Conservation (phyloP, 2,113 vertebrate species). For the Prochilodus magdalenae region DNA sequence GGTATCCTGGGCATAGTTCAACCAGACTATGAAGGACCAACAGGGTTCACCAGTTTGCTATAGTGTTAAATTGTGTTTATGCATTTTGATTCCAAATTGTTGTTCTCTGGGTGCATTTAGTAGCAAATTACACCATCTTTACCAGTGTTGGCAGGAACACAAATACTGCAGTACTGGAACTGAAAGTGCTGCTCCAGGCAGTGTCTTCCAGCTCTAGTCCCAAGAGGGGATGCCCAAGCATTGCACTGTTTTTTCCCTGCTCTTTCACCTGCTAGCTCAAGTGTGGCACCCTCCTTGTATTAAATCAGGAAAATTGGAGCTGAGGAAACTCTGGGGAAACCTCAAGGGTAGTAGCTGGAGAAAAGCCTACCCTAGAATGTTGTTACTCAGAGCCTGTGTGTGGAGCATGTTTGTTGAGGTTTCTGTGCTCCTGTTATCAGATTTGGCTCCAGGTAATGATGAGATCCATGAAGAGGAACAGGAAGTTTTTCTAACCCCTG, state of each 20-base stretch:
- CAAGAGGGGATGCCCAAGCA: not conserved
- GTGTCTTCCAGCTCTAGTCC: not conserved
- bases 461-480: slow-evolving; percentile 96
- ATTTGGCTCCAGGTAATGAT: slow-evolving; percentile 93
- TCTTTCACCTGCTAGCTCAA: not conserved
- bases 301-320: not conserved
- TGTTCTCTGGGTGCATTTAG: no score
- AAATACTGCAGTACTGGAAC: not conserved
- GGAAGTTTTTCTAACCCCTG: slow-evolving; percentile 88
- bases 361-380: not conserved
- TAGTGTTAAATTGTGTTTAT: no score
- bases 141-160: no score
- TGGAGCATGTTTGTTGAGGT: not conserved
- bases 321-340: not conserved
- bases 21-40: no score
- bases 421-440: slow-evolving; percentile 66
- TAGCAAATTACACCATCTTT: no score
- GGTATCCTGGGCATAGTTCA: no score
- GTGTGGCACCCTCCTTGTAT: not conserved
- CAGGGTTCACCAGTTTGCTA: no score
- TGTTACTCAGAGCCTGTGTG: slow-evolving; percentile 6
- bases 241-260: not conserved
- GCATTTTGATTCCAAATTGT: no score
- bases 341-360: not conserved
- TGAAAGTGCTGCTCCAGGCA: not conserved